Conservation (phyloP, 2,888 invertebrate species). For the Allolobophora icterica region DNA sequence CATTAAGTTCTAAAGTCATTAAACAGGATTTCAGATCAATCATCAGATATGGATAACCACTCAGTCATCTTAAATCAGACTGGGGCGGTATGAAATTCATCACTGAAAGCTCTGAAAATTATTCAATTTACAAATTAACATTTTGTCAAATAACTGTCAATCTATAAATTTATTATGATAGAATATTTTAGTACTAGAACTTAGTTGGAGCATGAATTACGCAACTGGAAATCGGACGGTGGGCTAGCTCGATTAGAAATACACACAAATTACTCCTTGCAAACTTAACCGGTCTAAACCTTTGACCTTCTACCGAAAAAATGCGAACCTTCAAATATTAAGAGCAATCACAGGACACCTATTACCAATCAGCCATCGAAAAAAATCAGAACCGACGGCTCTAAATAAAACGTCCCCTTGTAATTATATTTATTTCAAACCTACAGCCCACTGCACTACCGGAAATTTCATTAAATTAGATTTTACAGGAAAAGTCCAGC, state of each 20-base stretch:
- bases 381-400: too few species aligned
- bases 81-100: background rate
- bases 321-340: background rate
- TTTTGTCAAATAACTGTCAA: too few species aligned
- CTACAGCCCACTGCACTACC: too few species aligned
- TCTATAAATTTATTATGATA: background rate
- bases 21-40: background rate
- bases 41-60: background rate
- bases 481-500: too few species aligned
- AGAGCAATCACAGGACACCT: too few species aligned
- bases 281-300: background rate
- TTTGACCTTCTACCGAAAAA: background rate
- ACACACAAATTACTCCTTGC: background rate
- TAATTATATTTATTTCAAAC: background rate
- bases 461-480: too few species aligned
- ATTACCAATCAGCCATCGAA: too few species aligned
- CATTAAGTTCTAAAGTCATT: too few species aligned
- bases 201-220: too few species aligned
- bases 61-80: constrained; percentile 12
- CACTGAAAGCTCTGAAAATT: background rate
- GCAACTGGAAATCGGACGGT: background rate
- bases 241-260: background rate
- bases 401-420: background rate
- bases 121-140: background rate
- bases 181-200: too few species aligned